Percentiles rank a stretch among this genome's conserved stretches.
Evolutionary conservation across 2,113 vertebrate species (phyloP).

Genomic region (Microcebus lehilahytsara): DNA sequence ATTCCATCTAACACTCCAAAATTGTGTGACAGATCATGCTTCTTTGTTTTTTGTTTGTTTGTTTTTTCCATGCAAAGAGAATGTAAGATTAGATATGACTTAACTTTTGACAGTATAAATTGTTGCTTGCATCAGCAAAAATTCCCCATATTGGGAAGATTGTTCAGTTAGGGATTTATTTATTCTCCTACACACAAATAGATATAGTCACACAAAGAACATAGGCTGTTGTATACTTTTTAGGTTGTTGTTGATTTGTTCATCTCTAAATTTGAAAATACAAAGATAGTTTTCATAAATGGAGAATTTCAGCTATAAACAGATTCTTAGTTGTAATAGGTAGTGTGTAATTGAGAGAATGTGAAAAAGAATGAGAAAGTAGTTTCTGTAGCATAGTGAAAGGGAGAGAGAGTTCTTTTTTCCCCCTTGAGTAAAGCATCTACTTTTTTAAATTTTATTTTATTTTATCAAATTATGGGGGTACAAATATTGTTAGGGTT

Average conservation of each 20-base stretch:
- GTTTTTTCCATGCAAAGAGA: neutral
- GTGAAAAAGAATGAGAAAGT: slow-evolving; percentile 31
- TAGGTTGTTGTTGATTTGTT: neutral
- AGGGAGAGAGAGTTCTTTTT: neutral
- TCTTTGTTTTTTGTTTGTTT: neutral
- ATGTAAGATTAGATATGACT: neutral
- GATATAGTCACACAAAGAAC: neutral
- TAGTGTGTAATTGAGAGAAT: neutral
- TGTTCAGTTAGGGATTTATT: slow-evolving; percentile 43
- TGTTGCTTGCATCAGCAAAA: slow-evolving; percentile 55
- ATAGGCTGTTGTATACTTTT: neutral
- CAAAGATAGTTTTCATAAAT: neutral
- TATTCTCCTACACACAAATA: slow-evolving; percentile 36
- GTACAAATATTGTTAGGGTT: no score
- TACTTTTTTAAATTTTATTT: neutral
- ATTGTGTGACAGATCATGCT: neutral
- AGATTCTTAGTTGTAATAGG: neutral
- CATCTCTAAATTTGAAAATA: neutral
- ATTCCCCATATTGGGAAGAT: neutral
- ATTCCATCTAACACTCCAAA: neutral
- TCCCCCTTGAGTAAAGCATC: neutral
- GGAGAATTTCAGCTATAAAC: neutral
- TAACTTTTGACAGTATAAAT: slow-evolving; percentile 42
- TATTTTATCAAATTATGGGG: no score
- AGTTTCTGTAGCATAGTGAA: neutral